Evolutionary conservation across 2,113 vertebrate species (phyloP), one percentile per base, ranked within the genome.

Genomic region (Pantherophis guttatus): DNA sequence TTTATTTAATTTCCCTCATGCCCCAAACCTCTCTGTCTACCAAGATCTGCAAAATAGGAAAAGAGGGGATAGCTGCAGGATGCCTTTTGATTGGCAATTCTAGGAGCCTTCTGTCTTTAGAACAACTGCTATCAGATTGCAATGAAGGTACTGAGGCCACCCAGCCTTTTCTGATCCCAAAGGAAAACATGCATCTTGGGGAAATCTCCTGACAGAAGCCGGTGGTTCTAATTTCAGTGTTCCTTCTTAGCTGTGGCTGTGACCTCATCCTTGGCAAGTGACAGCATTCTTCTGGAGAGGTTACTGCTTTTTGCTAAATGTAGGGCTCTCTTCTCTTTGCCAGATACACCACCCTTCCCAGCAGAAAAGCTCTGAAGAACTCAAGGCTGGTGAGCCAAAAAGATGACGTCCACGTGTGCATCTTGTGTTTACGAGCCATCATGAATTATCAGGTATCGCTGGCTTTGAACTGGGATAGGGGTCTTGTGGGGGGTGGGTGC

Each of bases 401-500:
- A 96, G 99, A 99, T 10, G 99, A 99, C 0, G 99, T 99, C 88
- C 99, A 99, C 0, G 99, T 99, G 70, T 99, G 99, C 96, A 99
- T 99, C 98, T 98, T 99, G 97, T 99, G 99, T 94, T 98, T 99
- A 48, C 97, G 99, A 95, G 99, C 99, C 33, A 98, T 99, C 96
- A 99, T 99, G 99, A 99, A 99, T 97, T 99, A 99, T 91, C 99
- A 99, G 99, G 99, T 99, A 97, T 91, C 58, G 3, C 57, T 24
- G 29, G 26, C 92, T 88, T 89, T 2, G 89, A 19, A 17, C 65
- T 90, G 59, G 19, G 19, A 26, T 24, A 2, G 6, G n/a, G 52
- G 50, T 55, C 48, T 58, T 17, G 9, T n/a, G 7, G 19, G 52
- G 44, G 58, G 3, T 48, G 44, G 8, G 17, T 21, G 33, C 17